Base-by-base conservation (phyloP, 2,888 invertebrate species). In the Eristalinus aeneus region DNA sequence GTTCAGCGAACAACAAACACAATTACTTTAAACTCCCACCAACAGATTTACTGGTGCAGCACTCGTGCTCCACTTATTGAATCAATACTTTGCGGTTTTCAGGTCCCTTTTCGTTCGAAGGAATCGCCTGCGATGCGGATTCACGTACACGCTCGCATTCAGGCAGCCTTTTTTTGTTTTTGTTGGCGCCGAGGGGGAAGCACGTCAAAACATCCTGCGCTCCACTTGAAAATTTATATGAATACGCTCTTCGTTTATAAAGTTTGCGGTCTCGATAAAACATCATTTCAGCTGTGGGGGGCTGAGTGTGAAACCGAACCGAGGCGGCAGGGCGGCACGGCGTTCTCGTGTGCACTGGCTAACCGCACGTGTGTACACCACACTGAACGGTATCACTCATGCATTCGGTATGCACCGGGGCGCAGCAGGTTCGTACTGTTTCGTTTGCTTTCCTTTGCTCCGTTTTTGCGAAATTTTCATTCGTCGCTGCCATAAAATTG, bases 241-340 rank as follows among this genome's bases (percentile, higher is more conserved):
- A 27, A 75, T 65, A 79, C 67, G 71, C 36, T 79, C 71, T 75
- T 65, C 75, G 75, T 72, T 84, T 79, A 79, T 79, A 84, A 84
- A 84, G 84, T 84, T 79, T 67, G 84, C 56, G 84, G 84, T 79
- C 79, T 39, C 71, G 75, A 79, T 84, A 79, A 79, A 84, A 75
- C 84, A 84, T 75, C 65, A 75, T 79, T 84, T 75, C 61, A 75
- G 27, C 32, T 20, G 56, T 22, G 27, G 27, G 69, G 60, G 65
- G 74, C n/a, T 54, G 67, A 16, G 46, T 16, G 46, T 16, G 46
- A 46, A 16, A 46, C 46, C 46, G 46, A 16, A 46, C 16, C 16
- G 46, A n/a, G 46, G 56, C 22, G 12, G 10, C 58, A 60, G 36
- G 58, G 58, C 63, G 27, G 60, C 22, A 36, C 53, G 10, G 58